Evolutionary conservation across 35 echinoderm and acorn worm genomes (phyloP), one percentile per base, ranked within the genome.

Genomic region (Acanthaster planci): DNA sequence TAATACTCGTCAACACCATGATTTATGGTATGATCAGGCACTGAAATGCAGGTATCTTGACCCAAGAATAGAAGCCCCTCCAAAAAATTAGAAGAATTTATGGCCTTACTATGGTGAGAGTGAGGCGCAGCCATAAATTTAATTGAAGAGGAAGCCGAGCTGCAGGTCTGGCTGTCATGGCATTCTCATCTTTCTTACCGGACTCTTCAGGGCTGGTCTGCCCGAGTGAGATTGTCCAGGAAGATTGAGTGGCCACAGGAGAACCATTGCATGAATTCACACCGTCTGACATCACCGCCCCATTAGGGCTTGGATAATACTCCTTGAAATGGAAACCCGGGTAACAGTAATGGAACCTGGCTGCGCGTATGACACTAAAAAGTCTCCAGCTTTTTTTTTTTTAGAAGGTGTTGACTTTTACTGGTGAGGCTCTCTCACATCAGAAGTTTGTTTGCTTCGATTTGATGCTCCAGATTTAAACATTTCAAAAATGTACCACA

Each of bases 271-370:
- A 12, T 47, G 42, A 47, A 47, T 72, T 14, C n/a, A 34, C 22
- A 29, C 64, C 2, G 4, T 72, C 34, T 26, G 64, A 72, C 64
- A 72, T 72, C 34, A 16, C 15, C 26, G 64, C 34, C 26, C 64
- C 64, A 72, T 1, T 7, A 72, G 64, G n/a, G 42, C 42, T 47
- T 26, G 22, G 34, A 35, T 72, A 34, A 21, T 72, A 4, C 64
- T 7, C 30, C 29, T 35, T 31, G 34, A 34, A 26, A 72, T 35
- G 34, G 64, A 34, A 27, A 72, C 26, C 23, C 14, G 14, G 14
- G 64, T 72, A 27, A 72, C 64, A 8, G 64, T 72, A 72, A 72
- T 72, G 64, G 64, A 72, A 27, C 64, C 7, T 12, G 42, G 42
- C 42, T 47, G 42, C 12, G 4, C 12, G 42, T 47, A 47, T 12